Conservation (phyloP, 2,797 vertebrate genomes). For the Danio jaintianensis region DNA sequence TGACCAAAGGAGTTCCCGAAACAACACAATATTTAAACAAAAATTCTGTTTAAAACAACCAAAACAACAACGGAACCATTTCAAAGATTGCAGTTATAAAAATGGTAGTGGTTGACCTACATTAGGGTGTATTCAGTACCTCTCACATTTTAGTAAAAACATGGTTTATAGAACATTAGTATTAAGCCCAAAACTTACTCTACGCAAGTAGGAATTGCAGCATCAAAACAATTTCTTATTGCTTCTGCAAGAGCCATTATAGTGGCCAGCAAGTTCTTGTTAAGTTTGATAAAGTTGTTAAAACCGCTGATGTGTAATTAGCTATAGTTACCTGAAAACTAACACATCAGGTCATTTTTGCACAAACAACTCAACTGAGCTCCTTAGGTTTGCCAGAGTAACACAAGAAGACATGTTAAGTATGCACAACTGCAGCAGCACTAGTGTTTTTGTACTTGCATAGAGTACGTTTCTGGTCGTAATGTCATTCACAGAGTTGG, state of each 20-base stretch:
- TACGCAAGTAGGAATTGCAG: background rate
- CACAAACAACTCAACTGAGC: background rate
- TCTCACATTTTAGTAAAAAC: constrained; percentile 46
- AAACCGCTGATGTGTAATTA: background rate
- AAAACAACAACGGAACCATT: constrained; percentile 41
- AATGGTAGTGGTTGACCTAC: constrained; percentile 55
- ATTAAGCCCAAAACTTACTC: constrained; percentile 20
- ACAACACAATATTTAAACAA: constrained; percentile 31
- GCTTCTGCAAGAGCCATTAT: background rate
- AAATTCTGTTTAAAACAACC: constrained; percentile 16
- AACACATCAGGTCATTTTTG: constrained; percentile 7
- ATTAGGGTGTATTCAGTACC: constrained; percentile 28
- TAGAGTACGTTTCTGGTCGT: constrained; percentile 23
- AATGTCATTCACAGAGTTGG: constrained; percentile 45
- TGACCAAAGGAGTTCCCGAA: constrained; percentile 16
- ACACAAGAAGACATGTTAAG: background rate
- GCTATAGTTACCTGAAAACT: background rate
- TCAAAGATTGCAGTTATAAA: constrained; percentile 38
- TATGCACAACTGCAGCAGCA: background rate
- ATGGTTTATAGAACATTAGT: constrained; percentile 39
- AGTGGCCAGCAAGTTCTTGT: background rate
- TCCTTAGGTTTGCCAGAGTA: constrained; percentile 1
- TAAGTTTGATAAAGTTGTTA: background rate
- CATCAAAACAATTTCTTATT: background rate
- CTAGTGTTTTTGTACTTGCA: constrained; percentile 20